Evolutionary conservation across 2,888 invertebrate species (phyloP).

Genomic region (Pterostichus niger): DNA sequence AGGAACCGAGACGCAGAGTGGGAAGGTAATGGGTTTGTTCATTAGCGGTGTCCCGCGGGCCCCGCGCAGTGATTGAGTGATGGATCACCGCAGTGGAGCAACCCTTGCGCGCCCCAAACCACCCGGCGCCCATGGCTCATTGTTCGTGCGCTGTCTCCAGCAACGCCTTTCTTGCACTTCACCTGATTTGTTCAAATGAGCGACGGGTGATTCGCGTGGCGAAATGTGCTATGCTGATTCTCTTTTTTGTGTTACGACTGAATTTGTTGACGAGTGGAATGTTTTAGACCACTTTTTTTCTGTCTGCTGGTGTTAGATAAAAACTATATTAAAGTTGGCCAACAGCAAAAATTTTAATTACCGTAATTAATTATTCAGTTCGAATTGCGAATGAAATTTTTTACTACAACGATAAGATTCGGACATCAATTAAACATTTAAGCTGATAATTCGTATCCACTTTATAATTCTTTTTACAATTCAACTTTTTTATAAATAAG

Average conservation of each 20-base stretch:
- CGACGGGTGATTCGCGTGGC: slow-evolving; percentile 44
- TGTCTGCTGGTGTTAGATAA: neutral
- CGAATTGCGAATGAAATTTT: no score
- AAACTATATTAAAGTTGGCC: neutral
- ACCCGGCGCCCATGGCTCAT: neutral
- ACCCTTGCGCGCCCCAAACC: neutral
- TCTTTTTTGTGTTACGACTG: slow-evolving; percentile 10
- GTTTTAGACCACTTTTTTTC: neutral
- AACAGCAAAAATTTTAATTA: neutral
- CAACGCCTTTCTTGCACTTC: slow-evolving; percentile 53
- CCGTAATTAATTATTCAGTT: neutral
- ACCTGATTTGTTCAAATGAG: slow-evolving; percentile 51
- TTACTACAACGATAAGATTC: no score
- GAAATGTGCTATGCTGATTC: slow-evolving; percentile 24
- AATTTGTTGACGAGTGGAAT: slow-evolving; percentile 23
- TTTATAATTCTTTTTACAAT: no score
- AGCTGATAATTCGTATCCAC: no score
- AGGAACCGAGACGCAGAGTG: neutral
- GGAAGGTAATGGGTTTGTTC: slow-evolving; percentile 66
- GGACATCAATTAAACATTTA: no score
- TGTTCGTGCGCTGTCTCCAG: slow-evolving; percentile 47
- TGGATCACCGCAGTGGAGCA: slow-evolving; percentile 71
- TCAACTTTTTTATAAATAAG: no score
- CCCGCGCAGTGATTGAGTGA: slow-evolving; percentile 72
- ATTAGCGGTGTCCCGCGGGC: slow-evolving; percentile 70